phyloP scores from a whole-genome alignment of 1,140 invertebrate species.

The Bombus turneri region DNA sequence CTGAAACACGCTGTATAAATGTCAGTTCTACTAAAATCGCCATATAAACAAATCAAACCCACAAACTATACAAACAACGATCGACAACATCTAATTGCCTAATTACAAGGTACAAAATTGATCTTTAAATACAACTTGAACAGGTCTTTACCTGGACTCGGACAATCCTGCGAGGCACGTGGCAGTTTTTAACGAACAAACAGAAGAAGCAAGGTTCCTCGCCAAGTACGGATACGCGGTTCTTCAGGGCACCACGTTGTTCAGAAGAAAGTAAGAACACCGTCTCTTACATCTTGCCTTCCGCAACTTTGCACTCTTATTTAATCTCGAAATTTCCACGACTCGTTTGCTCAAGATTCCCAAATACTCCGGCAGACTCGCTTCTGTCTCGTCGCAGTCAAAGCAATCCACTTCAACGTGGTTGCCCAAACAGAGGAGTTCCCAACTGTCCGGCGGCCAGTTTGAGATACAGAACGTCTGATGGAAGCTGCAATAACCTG shows the following conservation, averaged over 20 bases:
- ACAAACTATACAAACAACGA: too few species aligned
- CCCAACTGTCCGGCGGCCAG: constrained; percentile 85
- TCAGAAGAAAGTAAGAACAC: constrained; percentile 62
- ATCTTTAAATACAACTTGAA: not conserved
- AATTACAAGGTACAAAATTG: too few species aligned
- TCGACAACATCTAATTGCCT: too few species aligned
- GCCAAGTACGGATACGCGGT: constrained; percentile 88
- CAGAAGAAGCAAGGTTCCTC: constrained; percentile 84
- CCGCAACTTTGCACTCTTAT: not conserved
- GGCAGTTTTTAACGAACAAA: constrained; percentile 88
- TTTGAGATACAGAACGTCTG: constrained; percentile 89
- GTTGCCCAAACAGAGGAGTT: constrained; percentile 85
- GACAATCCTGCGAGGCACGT: constrained; percentile 89
- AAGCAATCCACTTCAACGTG: constrained; percentile 80
- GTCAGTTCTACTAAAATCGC: too few species aligned
- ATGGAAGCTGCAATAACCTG: constrained; percentile 94
- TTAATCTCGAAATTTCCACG: not conserved
- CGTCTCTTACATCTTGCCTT: constrained; percentile 61
- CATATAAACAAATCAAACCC: not conserved
- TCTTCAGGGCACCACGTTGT: constrained; percentile 82
- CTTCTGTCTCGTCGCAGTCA: constrained; percentile 55
- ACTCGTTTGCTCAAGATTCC: constrained; percentile 61
- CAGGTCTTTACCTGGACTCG: constrained; percentile 86
- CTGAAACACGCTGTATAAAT: too few species aligned
- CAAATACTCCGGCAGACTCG: constrained; percentile 65